Percentiles rank a stretch among this genome's conserved stretches.
phyloP scores from a whole-genome alignment of 2,113 vertebrate genomes.

The Etheostoma cragini region DNA sequence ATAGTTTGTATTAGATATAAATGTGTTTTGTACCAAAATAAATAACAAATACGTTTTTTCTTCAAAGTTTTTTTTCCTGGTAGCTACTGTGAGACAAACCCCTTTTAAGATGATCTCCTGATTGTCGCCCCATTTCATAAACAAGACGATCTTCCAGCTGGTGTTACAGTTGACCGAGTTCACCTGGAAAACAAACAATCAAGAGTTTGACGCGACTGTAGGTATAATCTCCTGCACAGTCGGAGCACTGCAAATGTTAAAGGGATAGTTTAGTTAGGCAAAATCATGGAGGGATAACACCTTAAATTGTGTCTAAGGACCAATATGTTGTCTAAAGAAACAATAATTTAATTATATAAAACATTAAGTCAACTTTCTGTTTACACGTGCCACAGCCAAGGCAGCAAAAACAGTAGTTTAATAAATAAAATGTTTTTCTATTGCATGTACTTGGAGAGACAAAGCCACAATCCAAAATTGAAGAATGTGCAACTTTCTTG shows the following conservation, averaged over 20 bases:
- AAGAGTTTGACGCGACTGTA: conserved; percentile 4
- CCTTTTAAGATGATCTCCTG: conserved; percentile 97
- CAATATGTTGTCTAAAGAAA: background rate
- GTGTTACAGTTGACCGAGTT: conserved; percentile 99
- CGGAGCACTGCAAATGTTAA: background rate
- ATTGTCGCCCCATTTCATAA: conserved; percentile 99
- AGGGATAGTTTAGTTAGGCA: background rate
- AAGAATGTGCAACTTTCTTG: background rate
- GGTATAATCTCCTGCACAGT: background rate
- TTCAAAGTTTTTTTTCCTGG: background rate
- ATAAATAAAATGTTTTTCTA: background rate
- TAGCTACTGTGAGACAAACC: conserved; percentile 78
- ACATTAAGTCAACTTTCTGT: background rate
- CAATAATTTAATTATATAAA: background rate
- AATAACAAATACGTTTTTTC: too few relatives aligned
- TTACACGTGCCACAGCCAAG: background rate
- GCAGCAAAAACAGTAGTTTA: background rate
- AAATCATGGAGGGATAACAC: background rate
- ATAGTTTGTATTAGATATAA: background rate
- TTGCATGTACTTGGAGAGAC: background rate
- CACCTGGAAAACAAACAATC: conserved; percentile 84
- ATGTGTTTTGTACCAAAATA: background rate
- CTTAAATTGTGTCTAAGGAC: background rate
- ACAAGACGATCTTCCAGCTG: conserved; percentile 98
- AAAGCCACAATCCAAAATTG: background rate